Evolutionary conservation across 2,888 invertebrate species (phyloP), one percentile per base, ranked within the genome.

Genomic region (Strigamia maritima): DNA sequence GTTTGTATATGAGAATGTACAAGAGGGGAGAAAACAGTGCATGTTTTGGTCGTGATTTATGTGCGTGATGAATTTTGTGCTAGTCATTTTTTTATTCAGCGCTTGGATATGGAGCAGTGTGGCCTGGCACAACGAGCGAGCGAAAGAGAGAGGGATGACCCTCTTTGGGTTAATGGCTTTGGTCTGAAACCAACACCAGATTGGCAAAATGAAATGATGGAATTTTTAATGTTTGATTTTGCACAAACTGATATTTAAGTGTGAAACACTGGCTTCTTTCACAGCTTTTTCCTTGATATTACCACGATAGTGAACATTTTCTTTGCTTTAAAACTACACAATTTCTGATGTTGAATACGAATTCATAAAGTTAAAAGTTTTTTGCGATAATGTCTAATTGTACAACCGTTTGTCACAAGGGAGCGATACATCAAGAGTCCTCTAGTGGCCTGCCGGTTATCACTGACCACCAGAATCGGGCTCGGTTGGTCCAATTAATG

Each of bases 11-110:
- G 54, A 70, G 28, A 26, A 16, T 24, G 26, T 24, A 26, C 28
- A 26, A 26, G 70, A 28, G 70, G 70, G 70, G 70, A 70, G 70
- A 28, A 28, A 70, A 54, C 54, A 28, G 70, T 26, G 70, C 26
- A 70, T 70, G 70, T 28, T 70, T 70, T 70, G 70, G 26, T 70
- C 70, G 70, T 70, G 70, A 70, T 70, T 70, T 70, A 70, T 70
- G 70, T 70, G 70, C 70, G 28, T 70, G 70, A 70, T 70, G 70
- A 70, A 70, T 70, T 70, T 70, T 70, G 70, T 70, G 70, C 28
- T 26, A 16, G 26, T 70, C 14, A 16, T 70, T 70, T 70, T 70
- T 70, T 12, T 70, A 6, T 70, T n/a, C n/a, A 28, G 70, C 24
- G 70, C 28, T 24, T 19, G 70, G 70, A 70, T 70, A 70, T 70